Base-by-base conservation (phyloP, 2,113 vertebrate genomes). In the Chaetops frenatus region DNA sequence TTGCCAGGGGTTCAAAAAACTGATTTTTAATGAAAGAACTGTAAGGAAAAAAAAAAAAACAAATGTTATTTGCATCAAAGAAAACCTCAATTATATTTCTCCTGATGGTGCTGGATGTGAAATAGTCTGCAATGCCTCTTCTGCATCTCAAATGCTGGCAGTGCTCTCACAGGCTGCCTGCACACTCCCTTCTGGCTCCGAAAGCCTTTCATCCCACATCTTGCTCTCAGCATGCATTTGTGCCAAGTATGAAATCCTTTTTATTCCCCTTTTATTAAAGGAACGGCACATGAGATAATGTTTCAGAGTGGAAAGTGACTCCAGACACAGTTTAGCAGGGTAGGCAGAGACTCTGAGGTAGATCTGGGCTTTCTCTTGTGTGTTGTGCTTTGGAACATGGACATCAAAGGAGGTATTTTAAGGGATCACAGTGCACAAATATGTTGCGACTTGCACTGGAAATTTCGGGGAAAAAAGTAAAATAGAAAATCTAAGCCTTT, bases 201-300 rank as follows among this genome's bases (percentile, higher is more conserved):
- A 38, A 25, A 91, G 51, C 72, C 83, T 92, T 94, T 94, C 81
- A 91, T 74, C 64, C 87, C 90, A 87, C 57, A 44, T 45, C 78
- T 91, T 87, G 70, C 78, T 87, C 84, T 87, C 69, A 60, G 77
- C 77, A 44, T 23, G 35, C 44, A 28, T 64, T 84, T 89, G 35
- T 73, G 82, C 38, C n/a, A 62, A 81, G 27, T 5, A 47, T 18
- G 24, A 87, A 84, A 92, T 65, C 45, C 33, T 61, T 38, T 48
- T 42, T 7, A 44, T 23, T 7, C 2, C 20, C 5, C 13, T 5
- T 14, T 0, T 79, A 78, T 94, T 91, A 87, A 91, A 87, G 40
- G 44, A 58, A 28, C 24, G 60, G 69, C 53, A 38, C 53, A 15
- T 0, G 5, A 87, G 33, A 38, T 27, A 12, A 47, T 6, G 7